These are phyloP conservation scores for Struthidea cinerea DNA, from an alignment of 2,113 vertebrate genomes.

Conservation along the genomic window DNA sequence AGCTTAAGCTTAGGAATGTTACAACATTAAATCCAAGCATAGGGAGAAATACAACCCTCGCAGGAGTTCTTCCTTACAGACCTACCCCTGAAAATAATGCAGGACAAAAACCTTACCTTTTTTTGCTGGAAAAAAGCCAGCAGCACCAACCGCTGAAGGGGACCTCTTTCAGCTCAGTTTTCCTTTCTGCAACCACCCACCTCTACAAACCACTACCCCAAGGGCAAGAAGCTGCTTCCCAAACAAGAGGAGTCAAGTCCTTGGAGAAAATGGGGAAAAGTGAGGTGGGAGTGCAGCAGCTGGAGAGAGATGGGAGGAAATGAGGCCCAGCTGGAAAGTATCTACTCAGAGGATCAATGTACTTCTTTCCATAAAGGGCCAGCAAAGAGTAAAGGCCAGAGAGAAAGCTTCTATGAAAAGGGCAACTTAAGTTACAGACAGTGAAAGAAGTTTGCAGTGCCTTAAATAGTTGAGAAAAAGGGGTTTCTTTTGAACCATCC, in stretches of 20 bases:
- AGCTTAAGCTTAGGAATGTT: neutral
- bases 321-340: neutral
- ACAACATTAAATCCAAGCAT: neutral
- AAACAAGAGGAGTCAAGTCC: fast-evolving
- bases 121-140: neutral
- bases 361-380: neutral
- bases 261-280: neutral
- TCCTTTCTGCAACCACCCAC: neutral
- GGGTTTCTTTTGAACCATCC: neutral
- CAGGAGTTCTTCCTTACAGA: neutral
- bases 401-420: neutral
- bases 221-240: neutral
- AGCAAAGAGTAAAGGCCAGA: neutral
- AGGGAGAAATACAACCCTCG: neutral
- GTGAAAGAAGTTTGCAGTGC: neutral
- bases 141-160: neutral
- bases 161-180: neutral
- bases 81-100: neutral
- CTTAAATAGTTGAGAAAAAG: neutral
- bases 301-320: neutral
- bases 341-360: neutral
- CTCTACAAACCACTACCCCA: neutral
- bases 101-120: neutral
- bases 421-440: fast-evolving
- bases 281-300: neutral